Evolutionary conservation across 1,140 invertebrate genomes (phyloP).

Genomic region (Drosophila quadrilineata): DNA sequence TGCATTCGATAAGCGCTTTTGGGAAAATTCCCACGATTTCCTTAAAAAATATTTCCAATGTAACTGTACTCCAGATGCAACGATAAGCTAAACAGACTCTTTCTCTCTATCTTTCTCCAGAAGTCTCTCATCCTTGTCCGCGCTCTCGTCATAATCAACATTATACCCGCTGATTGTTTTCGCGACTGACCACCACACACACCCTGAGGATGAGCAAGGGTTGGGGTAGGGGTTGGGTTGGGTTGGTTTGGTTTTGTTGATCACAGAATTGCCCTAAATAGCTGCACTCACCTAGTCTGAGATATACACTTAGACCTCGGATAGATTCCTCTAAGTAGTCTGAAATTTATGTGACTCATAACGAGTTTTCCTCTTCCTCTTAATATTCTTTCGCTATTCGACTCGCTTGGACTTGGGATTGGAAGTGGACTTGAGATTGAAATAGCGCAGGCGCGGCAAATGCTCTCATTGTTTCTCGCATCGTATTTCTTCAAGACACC

Average conservation of each 20-base stretch:
- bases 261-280: slow-evolving; percentile 31
- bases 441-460: slow-evolving; percentile 32
- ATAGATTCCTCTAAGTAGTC: slow-evolving; percentile 37
- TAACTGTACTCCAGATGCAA: slow-evolving; percentile 55
- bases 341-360: slow-evolving; percentile 79
- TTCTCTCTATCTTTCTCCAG: slow-evolving; percentile 9
- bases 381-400: slow-evolving; percentile 42
- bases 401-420: slow-evolving; percentile 59
- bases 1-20: slow-evolving; percentile 77
- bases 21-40: slow-evolving; percentile 77
- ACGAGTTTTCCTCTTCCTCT: slow-evolving; percentile 59
- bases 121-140: slow-evolving; percentile 19
- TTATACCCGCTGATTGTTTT: slow-evolving; percentile 69
- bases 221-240: slow-evolving; percentile 46
- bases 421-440: slow-evolving; percentile 24
- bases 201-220: background rate
- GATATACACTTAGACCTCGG: slow-evolving; percentile 20
- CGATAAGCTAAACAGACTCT: slow-evolving; percentile 52
- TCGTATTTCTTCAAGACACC: slow-evolving; percentile 45
- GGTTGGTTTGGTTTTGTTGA: slow-evolving; percentile 13
- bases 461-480: slow-evolving; percentile 47
- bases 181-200: slow-evolving; percentile 65
- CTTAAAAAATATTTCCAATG: slow-evolving; percentile 58
- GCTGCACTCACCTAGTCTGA: slow-evolving; percentile 8
- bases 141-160: slow-evolving; percentile 62